These are phyloP conservation scores for Muscicapa adusta DNA, from an alignment of 2,113 vertebrate species.

Conservation along the genomic window DNA sequence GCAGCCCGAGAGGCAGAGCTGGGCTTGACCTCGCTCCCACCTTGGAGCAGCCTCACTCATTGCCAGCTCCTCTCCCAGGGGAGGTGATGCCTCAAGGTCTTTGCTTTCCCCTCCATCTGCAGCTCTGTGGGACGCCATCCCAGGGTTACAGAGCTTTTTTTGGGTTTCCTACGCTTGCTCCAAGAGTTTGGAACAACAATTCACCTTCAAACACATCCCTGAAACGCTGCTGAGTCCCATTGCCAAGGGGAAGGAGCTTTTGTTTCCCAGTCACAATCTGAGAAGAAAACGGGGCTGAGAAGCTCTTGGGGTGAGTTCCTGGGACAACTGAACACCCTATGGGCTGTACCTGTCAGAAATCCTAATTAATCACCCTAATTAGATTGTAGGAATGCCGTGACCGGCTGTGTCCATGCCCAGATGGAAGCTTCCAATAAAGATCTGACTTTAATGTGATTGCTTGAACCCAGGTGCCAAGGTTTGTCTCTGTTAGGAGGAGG, in stretches of 20 bases:
- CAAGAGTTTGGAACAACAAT: fast-evolving
- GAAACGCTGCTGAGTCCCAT: fast-evolving
- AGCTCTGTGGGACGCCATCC: fast-evolving
- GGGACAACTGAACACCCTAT: fast-evolving
- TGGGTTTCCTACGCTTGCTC: background rate
- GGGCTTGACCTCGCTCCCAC: background rate
- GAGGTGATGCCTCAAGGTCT: background rate
- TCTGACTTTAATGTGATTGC: fast-evolving
- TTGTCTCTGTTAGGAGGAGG: background rate
- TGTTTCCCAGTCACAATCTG: background rate
- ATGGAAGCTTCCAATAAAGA: background rate
- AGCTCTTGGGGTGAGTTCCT: background rate
- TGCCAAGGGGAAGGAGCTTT: background rate
- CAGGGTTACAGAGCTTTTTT: fast-evolving
- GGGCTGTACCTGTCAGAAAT: background rate
- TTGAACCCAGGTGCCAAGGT: fast-evolving
- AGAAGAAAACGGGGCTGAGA: background rate
- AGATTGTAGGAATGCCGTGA: fast-evolving
- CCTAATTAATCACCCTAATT: background rate
- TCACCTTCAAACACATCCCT: fast-evolving
- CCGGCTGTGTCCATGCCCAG: background rate
- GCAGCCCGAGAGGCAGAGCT: background rate
- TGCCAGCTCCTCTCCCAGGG: background rate
- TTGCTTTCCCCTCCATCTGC: fast-evolving
- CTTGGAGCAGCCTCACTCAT: background rate